These are phyloP conservation scores for Drosophila subpulchrella DNA, from an alignment of 1,140 invertebrate genomes.

Conservation along the genomic window DNA sequence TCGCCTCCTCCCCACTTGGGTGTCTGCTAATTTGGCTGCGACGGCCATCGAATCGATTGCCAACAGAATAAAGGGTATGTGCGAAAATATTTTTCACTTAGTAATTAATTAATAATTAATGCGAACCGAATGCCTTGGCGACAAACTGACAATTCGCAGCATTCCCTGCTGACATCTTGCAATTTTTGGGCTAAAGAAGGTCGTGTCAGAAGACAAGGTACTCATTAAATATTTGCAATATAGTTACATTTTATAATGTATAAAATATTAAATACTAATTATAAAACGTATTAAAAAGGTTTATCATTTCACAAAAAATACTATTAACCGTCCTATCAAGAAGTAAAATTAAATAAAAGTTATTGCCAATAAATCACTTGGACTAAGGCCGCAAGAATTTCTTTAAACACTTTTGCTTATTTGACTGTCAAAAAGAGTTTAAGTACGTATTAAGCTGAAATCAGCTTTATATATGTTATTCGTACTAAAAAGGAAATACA, in stretches of 20 bases:
- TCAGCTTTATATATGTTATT: background rate
- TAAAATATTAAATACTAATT: conserved; percentile 1
- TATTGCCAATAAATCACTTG: conserved; percentile 29
- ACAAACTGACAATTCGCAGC: conserved; percentile 55
- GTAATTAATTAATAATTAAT: conserved; percentile 78
- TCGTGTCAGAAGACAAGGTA: background rate
- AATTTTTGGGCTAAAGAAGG: conserved; percentile 16
- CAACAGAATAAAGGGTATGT: conserved; percentile 43
- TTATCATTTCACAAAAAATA: background rate
- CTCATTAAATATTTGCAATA: background rate
- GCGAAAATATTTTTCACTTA: conserved; percentile 41
- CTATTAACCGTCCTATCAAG: conserved; percentile 20
- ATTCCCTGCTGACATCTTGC: conserved; percentile 29
- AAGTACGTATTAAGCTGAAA: conserved; percentile 2
- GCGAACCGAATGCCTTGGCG: conserved; percentile 48
- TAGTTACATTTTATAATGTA: background rate
- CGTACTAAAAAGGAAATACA: too few species aligned
- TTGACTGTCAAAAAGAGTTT: conserved; percentile 3
- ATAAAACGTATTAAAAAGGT: conserved; percentile 3
- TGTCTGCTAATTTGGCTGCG: conserved; percentile 32
- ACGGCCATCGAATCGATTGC: conserved; percentile 57
- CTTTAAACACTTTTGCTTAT: conserved; percentile 15
- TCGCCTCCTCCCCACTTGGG: background rate
- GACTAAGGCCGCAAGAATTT: conserved; percentile 3
- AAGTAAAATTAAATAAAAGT: conserved; percentile 21